Evolutionary conservation across 53 echinoderm and acorn worm genomes (phyloP).

Genomic region (Paracentrotus lividus): DNA sequence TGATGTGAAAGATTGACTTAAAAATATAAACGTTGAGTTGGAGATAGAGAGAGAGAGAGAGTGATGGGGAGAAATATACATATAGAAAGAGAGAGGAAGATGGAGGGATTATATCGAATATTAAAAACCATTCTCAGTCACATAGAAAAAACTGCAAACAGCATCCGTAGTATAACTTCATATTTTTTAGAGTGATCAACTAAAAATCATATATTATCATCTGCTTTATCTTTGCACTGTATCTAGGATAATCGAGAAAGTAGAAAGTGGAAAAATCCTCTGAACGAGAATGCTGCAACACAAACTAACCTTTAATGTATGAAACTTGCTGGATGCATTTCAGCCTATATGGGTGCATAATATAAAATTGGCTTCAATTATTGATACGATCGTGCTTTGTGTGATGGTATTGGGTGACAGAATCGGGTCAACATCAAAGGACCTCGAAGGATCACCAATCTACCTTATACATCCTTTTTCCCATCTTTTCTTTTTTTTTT

Average conservation of each 20-base stretch:
- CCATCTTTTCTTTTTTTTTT: too few species aligned
- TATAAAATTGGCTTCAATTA: not conserved
- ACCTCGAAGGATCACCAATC: not conserved
- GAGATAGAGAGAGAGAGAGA: not conserved
- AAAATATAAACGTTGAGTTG: not conserved
- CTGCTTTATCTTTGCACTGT: too few species aligned
- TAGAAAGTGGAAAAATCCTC: too few species aligned
- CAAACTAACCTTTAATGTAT: not conserved
- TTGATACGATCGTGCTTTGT: not conserved
- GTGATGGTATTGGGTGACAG: not conserved
- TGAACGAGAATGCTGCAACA: not conserved
- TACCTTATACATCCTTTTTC: too few species aligned
- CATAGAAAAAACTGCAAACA: too few species aligned
- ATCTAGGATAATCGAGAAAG: too few species aligned
- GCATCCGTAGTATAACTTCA: too few species aligned
- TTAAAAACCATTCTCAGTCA: too few species aligned
- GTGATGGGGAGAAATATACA: not conserved
- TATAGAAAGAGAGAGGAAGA: not conserved
- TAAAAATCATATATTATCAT: too few species aligned
- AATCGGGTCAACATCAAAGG: conserved; percentile 3
- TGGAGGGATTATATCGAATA: not conserved
- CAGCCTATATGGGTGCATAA: not conserved
- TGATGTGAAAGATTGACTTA: not conserved
- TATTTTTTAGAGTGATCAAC: too few species aligned
- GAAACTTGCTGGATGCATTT: not conserved